Base-by-base conservation (phyloP, 2,888 invertebrate genomes). In the Halictus ligatus region DNA sequence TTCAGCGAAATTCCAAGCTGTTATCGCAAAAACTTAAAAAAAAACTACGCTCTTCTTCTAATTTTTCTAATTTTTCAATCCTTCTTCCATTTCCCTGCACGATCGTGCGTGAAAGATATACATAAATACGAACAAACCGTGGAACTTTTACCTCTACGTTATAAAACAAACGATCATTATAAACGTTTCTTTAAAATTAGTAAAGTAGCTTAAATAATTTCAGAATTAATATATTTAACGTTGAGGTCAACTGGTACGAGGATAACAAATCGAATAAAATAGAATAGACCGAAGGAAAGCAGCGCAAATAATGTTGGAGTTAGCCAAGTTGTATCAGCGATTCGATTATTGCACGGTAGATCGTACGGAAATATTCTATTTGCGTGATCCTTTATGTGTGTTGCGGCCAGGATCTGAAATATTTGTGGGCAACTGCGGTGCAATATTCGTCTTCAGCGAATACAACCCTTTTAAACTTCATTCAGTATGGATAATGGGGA, bases 381-480 rank as follows among this genome's bases (percentile, higher is more conserved):
- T 25, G 60, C 60, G 60, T 60, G 60, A 60, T 60, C 25, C 13
- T 60, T 60, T 25, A 13, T 21, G 58, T 13, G 58, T 25, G 25
- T 13, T 25, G 60, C 25, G 60, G 13, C 10, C 60, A 10, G 13
- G 25, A 25, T 60, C 25, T 25, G 60, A 25, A 60, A 60, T 25
- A 60, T 60, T 60, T 40, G 40, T 40, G 40, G 10, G 10, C 10
- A 40, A 67, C 18, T 21, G 8, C 40, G 35, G 40, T 21, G 69
- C 40, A 69, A 69, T 64, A 64, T 64, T 18, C 29, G 64, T 35
- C 29, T 64, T 64, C 69, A 18, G 40, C 69, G 69, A 18, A 18
- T 40, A 21, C 21, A 69, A 40, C 21, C 69, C 40, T 69, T 69
- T 69, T 40, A 69, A 69, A 69, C 40, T 69, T 69, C 69, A 69